Conservation (phyloP, 2,888 invertebrate genomes). For the Cephus pygmeus region DNA sequence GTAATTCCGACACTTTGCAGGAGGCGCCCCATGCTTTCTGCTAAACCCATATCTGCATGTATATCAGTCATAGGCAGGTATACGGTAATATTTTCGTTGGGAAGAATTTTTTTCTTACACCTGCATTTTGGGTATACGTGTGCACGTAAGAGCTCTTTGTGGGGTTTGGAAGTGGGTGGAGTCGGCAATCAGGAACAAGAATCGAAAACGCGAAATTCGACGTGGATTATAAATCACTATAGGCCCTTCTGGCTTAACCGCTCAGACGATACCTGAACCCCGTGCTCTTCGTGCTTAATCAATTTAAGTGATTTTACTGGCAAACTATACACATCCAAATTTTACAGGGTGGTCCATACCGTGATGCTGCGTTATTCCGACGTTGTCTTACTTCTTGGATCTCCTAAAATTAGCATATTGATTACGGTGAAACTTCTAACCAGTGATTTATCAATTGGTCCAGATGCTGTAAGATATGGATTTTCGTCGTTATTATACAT, state of each 20-base stretch:
- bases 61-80: too few species aligned
- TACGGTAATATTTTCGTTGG: too few species aligned
- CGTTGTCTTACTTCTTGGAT: conserved; percentile 22
- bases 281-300: conserved; percentile 49
- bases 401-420: background rate
- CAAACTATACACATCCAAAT: background rate
- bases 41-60: too few species aligned
- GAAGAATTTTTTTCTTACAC: background rate
- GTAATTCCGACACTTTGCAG: conserved; percentile 45
- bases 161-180: too few species aligned
- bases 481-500: too few species aligned
- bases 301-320: conserved; percentile 58
- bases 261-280: conserved; percentile 13
- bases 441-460: background rate
- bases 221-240: conserved; percentile 44
- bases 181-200: background rate
- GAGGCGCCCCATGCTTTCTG: background rate
- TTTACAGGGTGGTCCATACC: background rate
- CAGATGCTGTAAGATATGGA: too few species aligned
- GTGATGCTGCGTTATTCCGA: conserved; percentile 18
- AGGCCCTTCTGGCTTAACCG: conserved; percentile 9
- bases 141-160: background rate
- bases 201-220: conserved; percentile 49
- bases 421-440: conserved; percentile 1
- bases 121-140: conserved; percentile 16